Evolutionary conservation across 2,797 vertebrate genomes (phyloP).

Genomic region (Morelia viridis): DNA sequence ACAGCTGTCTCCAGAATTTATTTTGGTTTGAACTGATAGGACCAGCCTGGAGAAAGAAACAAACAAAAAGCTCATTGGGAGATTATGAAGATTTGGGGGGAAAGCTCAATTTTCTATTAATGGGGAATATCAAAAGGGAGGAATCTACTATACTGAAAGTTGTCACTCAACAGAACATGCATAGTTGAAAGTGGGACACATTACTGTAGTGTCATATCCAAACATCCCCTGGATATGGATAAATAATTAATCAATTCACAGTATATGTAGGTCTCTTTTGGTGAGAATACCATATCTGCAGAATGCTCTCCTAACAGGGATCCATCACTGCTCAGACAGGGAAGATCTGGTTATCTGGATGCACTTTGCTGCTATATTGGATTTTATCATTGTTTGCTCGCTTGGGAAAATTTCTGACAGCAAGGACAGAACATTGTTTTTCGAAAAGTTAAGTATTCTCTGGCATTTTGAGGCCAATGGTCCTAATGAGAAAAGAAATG

Average conservation of each 20-base stretch:
- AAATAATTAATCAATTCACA: not conserved
- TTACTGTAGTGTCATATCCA: not conserved
- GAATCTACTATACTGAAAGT: not conserved
- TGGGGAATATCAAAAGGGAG: conserved; percentile 40
- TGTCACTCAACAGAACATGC: not conserved
- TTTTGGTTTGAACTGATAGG: conserved; percentile 56
- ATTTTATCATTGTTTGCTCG: not conserved
- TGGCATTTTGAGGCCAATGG: too few relatives aligned
- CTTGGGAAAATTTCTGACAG: not conserved
- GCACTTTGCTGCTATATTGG: too few relatives aligned
- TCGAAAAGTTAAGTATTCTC: too few relatives aligned
- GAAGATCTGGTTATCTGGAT: too few relatives aligned
- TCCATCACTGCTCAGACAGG: not conserved
- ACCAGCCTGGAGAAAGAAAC: conserved; percentile 52
- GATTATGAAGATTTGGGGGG: conserved; percentile 54
- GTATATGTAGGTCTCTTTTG: not conserved
- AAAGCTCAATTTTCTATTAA: conserved; percentile 49
- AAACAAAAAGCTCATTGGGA: conserved; percentile 49
- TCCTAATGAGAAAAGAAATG: too few relatives aligned
- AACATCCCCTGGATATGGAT: not conserved
- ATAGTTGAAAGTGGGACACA: too few relatives aligned
- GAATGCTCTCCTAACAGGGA: not conserved
- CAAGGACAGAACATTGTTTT: too few relatives aligned
- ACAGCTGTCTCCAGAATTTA: conserved; percentile 47
- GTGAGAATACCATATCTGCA: not conserved